Evolutionary conservation across 2,113 vertebrate species (phyloP), one percentile per base, ranked within the genome.

Genomic region (Myotis brandtii): DNA sequence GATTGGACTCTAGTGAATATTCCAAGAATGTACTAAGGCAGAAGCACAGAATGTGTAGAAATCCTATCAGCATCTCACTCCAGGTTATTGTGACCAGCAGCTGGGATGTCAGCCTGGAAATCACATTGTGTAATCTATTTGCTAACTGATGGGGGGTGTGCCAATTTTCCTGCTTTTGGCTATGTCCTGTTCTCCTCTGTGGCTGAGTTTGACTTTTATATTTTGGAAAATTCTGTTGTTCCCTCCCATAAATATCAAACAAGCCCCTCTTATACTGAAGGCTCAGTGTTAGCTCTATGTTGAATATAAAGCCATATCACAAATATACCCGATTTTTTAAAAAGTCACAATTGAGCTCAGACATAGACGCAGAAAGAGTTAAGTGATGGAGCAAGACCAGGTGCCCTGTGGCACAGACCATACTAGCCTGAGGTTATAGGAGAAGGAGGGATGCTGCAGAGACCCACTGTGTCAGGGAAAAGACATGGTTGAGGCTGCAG

Each of bases 181-280:
- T 75, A 5, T 77, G 43, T 70, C 9, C 11, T 92, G 64, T 43
- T 83, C n/a, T 86, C n/a, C 16, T 96, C 18, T 56, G 62, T 93
- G 86, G 4, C 64, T 84, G 56, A 92, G 32, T 86, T 94, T 83
- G 90, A 91, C 48, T 91, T 94, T 94, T 32, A 34, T 67, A 20
- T 62, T n/a, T 30, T 86, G 52, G 37, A 62, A 20, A 75, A 32
- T 56, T 93, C 25, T 17, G 88, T 83, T 86, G 56, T 16, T 66
- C 12, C 21, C 20, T 84, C 67, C 11, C 30, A 43, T 70, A 86
- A 86, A 81, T 72, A 66, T 83, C 79, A 64, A 66, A 43, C 32
- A 70, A 81, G 64, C 2, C 23, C 40, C 69, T 13, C 6, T 70
- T 82, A 73, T 6, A 6, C n/a, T 62, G 30, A 67, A 56, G 46